Conservation (phyloP, 2,888 invertebrate species). For the Calephelis perditalis region DNA sequence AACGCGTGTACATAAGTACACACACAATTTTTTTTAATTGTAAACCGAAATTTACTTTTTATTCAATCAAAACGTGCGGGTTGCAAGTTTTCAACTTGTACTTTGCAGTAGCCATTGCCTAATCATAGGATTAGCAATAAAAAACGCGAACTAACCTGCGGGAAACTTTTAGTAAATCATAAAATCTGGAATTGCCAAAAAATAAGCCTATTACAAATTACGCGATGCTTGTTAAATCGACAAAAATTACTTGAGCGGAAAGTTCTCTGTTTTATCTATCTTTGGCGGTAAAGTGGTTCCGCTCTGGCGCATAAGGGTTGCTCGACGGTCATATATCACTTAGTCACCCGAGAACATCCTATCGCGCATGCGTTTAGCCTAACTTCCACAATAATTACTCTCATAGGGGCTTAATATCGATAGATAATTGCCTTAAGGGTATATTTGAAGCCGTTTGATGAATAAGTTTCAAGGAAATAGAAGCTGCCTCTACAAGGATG, state of each 20-base stretch:
- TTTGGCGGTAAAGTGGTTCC: slow-evolving; percentile 32
- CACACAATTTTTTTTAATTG: too few relatives aligned
- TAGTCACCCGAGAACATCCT: slow-evolving; percentile 38
- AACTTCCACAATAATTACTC: slow-evolving; percentile 42
- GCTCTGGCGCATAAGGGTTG: slow-evolving; percentile 38
- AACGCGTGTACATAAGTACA: too few relatives aligned
- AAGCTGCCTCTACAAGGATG: background rate
- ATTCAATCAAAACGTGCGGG: too few relatives aligned
- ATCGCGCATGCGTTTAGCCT: slow-evolving; percentile 29
- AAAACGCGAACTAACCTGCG: too few relatives aligned
- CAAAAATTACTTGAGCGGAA: slow-evolving; percentile 18
- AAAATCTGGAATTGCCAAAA: background rate
- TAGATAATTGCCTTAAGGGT: slow-evolving; percentile 36
- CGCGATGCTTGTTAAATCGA: slow-evolving; percentile 14
- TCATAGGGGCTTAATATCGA: slow-evolving; percentile 38
- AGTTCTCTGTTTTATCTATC: slow-evolving; percentile 28
- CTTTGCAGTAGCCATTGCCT: too few relatives aligned
- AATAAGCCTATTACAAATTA: background rate
- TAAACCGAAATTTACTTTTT: too few relatives aligned
- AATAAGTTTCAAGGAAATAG: slow-evolving; percentile 14
- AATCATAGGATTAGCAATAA: too few relatives aligned
- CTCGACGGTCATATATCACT: slow-evolving; percentile 43
- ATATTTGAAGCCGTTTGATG: slow-evolving; percentile 15
- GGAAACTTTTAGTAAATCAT: too few relatives aligned
- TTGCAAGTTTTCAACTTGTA: too few relatives aligned